Evolutionary conservation across 2,888 invertebrate species (phyloP), one percentile per base, ranked within the genome.

Genomic region (Mythimna lalbum): DNA sequence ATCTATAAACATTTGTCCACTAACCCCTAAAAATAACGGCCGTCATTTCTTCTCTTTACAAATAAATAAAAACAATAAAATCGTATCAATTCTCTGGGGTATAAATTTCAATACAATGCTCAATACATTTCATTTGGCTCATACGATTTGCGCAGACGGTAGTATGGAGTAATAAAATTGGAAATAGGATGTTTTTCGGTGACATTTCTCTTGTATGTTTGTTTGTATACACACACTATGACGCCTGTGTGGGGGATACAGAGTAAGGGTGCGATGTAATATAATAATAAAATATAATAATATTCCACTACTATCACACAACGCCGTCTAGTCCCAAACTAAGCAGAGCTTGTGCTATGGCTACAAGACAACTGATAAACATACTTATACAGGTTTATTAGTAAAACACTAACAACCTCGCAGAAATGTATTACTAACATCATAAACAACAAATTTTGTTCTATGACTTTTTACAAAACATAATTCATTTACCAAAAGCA

Each of bases 21-120:
- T 49, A 17, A 76, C 66, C 23, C 83, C 59, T 60, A 53, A 67
- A 71, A 78, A 79, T 74, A 66, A 81, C 62, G 71, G 14, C 27
- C 9, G 36, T 50, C 70, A 75, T 81, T 70, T 55, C 33, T 77
- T 71, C 57, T 69, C n/a, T 69, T 73, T 73, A 69, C 57, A 64
- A 64, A 69, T 67, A 73, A 76, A 66, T 56, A 72, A 69, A 79
- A 76, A 39, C 72, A 78, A 70, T 81, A 78, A 81, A 77, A 77
- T 61, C 33, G 66, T 63, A 73, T 73, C 70, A 69, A 65, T 71
- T 64, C 65, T 74, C 74, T 0, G 36, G 65, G 49, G 74, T n/a
- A 71, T 71, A 74, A 55, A 66, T 84, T 76, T 82, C 82, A 82
- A 82, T 82, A 64, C 59, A 53, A 47, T 49, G 36, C 39, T 63